phyloP scores from a whole-genome alignment of 2,113 vertebrate genomes.

The Nettapus auritus region DNA sequence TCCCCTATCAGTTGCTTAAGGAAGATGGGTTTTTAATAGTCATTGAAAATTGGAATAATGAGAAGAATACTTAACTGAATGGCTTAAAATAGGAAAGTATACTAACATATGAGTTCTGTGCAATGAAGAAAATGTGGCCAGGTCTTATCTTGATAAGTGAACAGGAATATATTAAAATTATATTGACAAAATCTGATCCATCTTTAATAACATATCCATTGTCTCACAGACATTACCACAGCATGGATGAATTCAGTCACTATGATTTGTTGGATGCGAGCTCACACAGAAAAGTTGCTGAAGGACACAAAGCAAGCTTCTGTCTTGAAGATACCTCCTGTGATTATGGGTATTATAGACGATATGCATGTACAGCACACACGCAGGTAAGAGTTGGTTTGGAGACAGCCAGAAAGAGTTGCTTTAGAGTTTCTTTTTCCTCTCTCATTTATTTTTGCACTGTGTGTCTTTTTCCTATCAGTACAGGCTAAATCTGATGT shows the following conservation, averaged over 20 bases:
- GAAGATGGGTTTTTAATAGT: neutral
- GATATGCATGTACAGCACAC: conserved; percentile 94
- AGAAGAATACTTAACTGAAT: neutral
- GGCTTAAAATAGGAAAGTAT: neutral
- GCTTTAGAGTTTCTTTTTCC: neutral
- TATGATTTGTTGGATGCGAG: conserved; percentile 90
- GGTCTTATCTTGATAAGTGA: neutral
- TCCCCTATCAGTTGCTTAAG: neutral
- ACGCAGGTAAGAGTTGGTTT: conserved; percentile 84
- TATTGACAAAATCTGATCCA: neutral
- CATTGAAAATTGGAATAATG: neutral
- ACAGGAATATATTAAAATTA: neutral
- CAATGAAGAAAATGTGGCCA: neutral
- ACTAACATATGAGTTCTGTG: neutral
- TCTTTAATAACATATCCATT: neutral
- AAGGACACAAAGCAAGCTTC: conserved; percentile 98
- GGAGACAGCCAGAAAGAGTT: neutral
- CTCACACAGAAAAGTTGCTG: conserved; percentile 87
- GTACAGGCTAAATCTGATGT: neutral
- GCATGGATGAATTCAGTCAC: conserved; percentile 97
- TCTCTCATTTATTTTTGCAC: neutral
- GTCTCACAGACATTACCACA: conserved; percentile 91
- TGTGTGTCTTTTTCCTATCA: neutral
- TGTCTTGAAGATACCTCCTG: conserved; percentile 97
- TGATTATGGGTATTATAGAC: conserved; percentile 92